These are phyloP conservation scores for Cyclura pinguis DNA, from an alignment of 2,797 vertebrate genomes.

Conservation along the genomic window DNA sequence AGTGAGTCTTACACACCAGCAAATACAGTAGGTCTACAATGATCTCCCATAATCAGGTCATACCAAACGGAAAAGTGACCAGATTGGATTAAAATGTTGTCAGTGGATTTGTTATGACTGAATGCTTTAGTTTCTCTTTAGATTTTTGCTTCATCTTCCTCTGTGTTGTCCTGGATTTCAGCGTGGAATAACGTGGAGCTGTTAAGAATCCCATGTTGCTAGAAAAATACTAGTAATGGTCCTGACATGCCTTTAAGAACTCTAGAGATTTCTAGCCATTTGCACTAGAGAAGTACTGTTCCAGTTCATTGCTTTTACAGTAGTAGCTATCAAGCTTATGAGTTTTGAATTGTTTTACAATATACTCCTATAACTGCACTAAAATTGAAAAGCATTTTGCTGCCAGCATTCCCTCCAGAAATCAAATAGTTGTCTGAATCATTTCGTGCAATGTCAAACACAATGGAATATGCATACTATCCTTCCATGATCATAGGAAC, in stretches of 20 bases:
- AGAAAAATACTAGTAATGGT: neutral
- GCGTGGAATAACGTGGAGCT: neutral
- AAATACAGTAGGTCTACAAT: too few relatives aligned
- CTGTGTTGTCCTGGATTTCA: neutral
- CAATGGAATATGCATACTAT: neutral
- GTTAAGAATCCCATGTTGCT: neutral
- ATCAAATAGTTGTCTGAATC: neutral
- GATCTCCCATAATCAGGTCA: too few relatives aligned
- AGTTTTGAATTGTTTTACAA: conserved; percentile 46
- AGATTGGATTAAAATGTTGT: too few relatives aligned
- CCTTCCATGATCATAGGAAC: neutral
- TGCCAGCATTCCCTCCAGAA: conserved; percentile 13
- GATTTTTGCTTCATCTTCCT: too few relatives aligned
- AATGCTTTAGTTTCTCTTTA: too few relatives aligned
- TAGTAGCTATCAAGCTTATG: conserved; percentile 14
- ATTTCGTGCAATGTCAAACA: neutral
- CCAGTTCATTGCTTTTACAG: conserved; percentile 41
- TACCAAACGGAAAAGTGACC: too few relatives aligned
- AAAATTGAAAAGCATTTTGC: neutral
- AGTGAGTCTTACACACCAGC: too few relatives aligned
- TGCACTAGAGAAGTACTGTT: conserved; percentile 11
- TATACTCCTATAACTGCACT: neutral
- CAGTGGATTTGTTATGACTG: too few relatives aligned
- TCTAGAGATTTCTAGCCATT: neutral
- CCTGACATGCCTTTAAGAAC: neutral